phyloP scores from a whole-genome alignment of 2,113 vertebrate species.

The Rutilus rutilus region DNA sequence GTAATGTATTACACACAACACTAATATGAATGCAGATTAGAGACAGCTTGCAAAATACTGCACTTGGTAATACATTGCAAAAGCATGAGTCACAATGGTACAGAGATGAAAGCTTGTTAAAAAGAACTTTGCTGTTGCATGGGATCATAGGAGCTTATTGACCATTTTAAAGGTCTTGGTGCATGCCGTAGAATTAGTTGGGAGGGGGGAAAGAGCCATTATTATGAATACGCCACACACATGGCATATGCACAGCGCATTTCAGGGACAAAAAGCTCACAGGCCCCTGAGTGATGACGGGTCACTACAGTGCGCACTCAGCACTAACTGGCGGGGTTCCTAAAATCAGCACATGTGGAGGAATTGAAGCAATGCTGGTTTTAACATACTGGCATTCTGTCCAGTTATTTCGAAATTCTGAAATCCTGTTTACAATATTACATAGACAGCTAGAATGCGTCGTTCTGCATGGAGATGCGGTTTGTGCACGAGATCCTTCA shows the following conservation, averaged over 20 bases:
- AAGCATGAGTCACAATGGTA: not conserved
- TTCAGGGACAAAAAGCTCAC: not conserved
- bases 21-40: not conserved
- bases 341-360: conserved; percentile 34
- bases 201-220: no score
- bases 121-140: no score
- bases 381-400: not conserved
- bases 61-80: not conserved
- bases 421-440: not conserved
- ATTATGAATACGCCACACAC: not conserved
- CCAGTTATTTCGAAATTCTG: not conserved
- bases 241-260: not conserved
- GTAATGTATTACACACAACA: no score
- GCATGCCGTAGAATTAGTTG: no score
- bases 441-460: no score
- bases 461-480: not conserved
- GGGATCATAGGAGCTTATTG: not conserved
- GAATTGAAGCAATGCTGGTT: not conserved
- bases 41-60: not conserved
- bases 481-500: not conserved
- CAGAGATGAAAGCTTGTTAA: not conserved
- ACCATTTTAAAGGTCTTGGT: not conserved
- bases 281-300: conserved; percentile 49
- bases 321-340: conserved; percentile 45
- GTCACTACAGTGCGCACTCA: conserved; percentile 42